Base-by-base conservation (phyloP, 2,113 vertebrate species). In the Xiphophorus hellerii region DNA sequence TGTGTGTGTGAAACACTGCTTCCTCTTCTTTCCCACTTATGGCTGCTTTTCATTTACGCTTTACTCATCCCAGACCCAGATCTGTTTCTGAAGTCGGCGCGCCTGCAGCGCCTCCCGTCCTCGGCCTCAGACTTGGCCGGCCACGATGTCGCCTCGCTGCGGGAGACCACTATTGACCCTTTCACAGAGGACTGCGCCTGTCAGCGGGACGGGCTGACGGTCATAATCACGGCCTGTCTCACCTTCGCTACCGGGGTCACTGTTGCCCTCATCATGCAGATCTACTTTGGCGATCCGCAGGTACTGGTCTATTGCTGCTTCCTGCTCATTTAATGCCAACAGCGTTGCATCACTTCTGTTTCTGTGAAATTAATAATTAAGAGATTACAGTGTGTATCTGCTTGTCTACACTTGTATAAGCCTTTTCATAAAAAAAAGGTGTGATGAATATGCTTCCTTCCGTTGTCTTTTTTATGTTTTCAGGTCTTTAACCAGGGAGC, bases 201-300 rank as follows among this genome's bases (percentile, higher is more conserved):
- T 87, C 95, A 95, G 31, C 94, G 97, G 82, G 98, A 99, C 0
- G 96, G 97, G 58, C 94, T 99, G 69, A 99, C 97, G 0, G 95
- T 99, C 90, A 98, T 99, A 87, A 96, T 99, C 92, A 99, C 97
- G 0, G 97, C 98, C 84, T 98, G 97, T 85, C 95, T 99, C 79
- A 99, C 98, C 66, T 99, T 99, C 0, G 98, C 98, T 74, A 97
- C 92, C 0, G 98, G 96, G 0, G 97, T 99, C 89, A 99, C 97
- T 0, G 93, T 99, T 63, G 98, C 98, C 11, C 96, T 99, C 42
- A 94, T 99, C 82, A 96, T 99, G 95, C 98, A 99, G 93, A 98
- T 99, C 91, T 99, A 99, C 90, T 96, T 99, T 70, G 97, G 98
- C 69, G 97, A 98, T 83, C 97, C 97, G 48, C 98, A 99, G 97